A percentile compares a stretch with the other conserved stretches of the same genome.
Conservation (phyloP, 2,888 invertebrate genomes). For the Pterobdella sp. region DNA sequence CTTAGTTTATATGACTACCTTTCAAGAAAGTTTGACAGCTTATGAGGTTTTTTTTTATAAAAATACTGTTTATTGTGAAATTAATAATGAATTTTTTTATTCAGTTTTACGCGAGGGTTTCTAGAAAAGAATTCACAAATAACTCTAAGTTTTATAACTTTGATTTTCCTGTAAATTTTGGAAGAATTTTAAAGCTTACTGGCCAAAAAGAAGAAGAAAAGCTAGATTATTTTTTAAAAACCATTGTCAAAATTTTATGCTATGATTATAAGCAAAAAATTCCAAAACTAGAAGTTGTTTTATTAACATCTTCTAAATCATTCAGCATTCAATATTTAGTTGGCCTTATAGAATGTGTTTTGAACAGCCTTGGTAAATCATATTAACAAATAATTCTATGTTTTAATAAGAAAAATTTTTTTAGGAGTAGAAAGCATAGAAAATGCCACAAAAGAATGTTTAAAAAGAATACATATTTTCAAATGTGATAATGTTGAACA, state of each 20-base stretch:
- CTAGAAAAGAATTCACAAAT: background rate
- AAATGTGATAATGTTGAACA: conserved; percentile 11
- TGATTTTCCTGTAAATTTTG: conserved; percentile 1
- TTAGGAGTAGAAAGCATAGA: conserved; percentile 13
- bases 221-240: background rate
- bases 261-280: background rate
- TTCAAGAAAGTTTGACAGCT: too few species aligned
- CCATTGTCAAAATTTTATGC: background rate
- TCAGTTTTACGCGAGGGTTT: background rate
- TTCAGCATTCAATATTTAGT: background rate
- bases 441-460: background rate
- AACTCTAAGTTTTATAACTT: background rate
- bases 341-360: background rate
- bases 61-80: too few species aligned
- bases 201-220: background rate
- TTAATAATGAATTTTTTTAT: background rate
- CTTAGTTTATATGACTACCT: too few species aligned
- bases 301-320: background rate
- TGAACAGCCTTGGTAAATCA: background rate
- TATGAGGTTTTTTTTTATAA: background rate
- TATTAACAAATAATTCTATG: conserved; percentile 3
- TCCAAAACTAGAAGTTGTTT: background rate
- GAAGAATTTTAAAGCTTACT: conserved; percentile 11
- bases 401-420: background rate
- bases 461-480: conserved; percentile 11